phyloP scores from a whole-genome alignment of 2,888 invertebrate genomes.

The Meganola albula region DNA sequence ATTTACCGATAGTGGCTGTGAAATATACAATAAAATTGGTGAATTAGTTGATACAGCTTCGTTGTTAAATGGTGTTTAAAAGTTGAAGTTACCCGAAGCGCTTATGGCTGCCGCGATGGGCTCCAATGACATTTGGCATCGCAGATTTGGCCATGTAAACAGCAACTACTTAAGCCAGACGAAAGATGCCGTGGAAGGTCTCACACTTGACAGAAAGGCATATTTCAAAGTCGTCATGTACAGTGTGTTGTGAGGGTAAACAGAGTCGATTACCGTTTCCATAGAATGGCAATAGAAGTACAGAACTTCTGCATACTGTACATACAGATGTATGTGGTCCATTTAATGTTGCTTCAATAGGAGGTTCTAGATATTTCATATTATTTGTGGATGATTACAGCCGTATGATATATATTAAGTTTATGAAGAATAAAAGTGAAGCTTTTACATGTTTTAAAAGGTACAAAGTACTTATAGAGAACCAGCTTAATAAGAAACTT shows the following conservation, averaged over 20 bases:
- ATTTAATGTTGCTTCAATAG: constrained; percentile 13
- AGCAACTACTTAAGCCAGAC: too few species aligned
- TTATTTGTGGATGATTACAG: constrained; percentile 8
- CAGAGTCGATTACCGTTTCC: constrained; percentile 19
- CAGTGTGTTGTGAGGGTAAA: constrained; percentile 21
- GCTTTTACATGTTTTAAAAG: constrained; percentile 12
- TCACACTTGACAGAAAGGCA: background rate
- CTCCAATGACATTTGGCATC: constrained; percentile 4
- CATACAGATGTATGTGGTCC: constrained; percentile 20
- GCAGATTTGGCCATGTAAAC: constrained; percentile 9
- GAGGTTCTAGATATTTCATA: constrained; percentile 6
- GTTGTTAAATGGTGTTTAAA: constrained; percentile 18
- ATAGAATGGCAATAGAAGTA: constrained; percentile 12
- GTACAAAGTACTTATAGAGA: constrained; percentile 2
- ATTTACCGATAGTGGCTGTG: constrained; percentile 7
- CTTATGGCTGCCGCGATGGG: constrained; percentile 3
- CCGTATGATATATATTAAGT: constrained; percentile 12
- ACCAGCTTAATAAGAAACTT: constrained; percentile 2
- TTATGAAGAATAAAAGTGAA: constrained; percentile 16
- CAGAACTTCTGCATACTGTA: constrained; percentile 10
- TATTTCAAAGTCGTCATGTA: constrained; percentile 9
- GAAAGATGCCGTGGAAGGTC: constrained; percentile 8
- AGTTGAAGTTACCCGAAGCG: constrained; percentile 2
- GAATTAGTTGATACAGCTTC: constrained; percentile 12
- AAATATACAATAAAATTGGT: constrained; percentile 9